phyloP scores from a whole-genome alignment of 2,888 invertebrate species.

The Orchesellides sinensis region DNA sequence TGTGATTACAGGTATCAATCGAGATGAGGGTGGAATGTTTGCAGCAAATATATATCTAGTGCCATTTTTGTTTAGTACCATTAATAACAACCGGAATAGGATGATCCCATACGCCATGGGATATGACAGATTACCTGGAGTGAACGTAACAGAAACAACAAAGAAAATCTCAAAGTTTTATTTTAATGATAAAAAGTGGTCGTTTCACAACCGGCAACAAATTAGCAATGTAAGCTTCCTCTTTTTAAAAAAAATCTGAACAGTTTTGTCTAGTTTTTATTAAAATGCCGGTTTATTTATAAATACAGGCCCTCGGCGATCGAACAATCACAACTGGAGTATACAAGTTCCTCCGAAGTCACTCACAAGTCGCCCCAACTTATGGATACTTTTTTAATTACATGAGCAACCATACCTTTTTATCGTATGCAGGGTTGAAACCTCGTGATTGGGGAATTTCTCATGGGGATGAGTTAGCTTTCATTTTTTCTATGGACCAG shows the following conservation, averaged over 20 bases:
- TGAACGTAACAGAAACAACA: conserved; percentile 8
- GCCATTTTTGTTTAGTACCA: conserved; percentile 29
- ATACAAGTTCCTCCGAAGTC: conserved; percentile 59
- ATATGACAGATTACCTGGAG: conserved; percentile 14
- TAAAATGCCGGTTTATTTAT: neutral
- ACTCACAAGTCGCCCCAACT: conserved; percentile 65
- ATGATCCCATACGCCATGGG: conserved; percentile 34
- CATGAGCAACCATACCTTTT: conserved; percentile 22
- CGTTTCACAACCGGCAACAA: conserved; percentile 27
- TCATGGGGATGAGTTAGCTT: conserved; percentile 64
- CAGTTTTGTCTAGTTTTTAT: neutral
- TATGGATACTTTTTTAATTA: conserved; percentile 66
- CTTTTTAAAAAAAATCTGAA: neutral
- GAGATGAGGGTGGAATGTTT: conserved; percentile 64
- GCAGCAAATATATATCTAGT: conserved; percentile 36
- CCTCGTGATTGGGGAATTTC: conserved; percentile 64
- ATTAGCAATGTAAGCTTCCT: conserved; percentile 34
- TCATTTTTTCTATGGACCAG: conserved; percentile 64
- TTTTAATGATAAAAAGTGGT: conserved; percentile 48
- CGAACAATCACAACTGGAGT: conserved; percentile 62
- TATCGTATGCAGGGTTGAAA: conserved; percentile 33
- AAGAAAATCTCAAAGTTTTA: conserved; percentile 43
- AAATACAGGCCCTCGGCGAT: conserved; percentile 65
- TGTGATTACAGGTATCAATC: conserved; percentile 55
- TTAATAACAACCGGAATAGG: conserved; percentile 16